phyloP scores from a whole-genome alignment of 2,797 vertebrate genomes.

The Hemitrygon akajei region DNA sequence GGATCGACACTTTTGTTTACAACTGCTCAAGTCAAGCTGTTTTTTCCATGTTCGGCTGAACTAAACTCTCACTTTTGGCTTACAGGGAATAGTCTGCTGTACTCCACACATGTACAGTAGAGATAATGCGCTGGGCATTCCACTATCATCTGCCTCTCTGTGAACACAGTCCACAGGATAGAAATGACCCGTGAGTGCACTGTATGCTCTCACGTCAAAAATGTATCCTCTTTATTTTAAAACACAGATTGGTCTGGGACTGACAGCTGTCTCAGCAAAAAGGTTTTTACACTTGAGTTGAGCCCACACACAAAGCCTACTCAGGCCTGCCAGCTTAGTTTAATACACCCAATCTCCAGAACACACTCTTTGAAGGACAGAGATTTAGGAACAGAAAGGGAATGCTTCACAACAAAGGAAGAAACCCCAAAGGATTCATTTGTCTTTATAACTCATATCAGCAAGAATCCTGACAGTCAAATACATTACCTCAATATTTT shows the following conservation, averaged over 20 bases:
- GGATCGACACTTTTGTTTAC: slow-evolving; percentile 26
- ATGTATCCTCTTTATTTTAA: slow-evolving; percentile 29
- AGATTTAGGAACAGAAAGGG: slow-evolving; percentile 30
- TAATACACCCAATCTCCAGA: slow-evolving; percentile 2
- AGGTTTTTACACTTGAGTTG: slow-evolving; percentile 29
- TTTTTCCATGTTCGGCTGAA: slow-evolving; percentile 28
- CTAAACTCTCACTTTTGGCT: slow-evolving; percentile 36
- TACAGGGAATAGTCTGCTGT: slow-evolving; percentile 5
- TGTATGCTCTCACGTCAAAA: background rate
- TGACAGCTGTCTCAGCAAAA: slow-evolving; percentile 31
- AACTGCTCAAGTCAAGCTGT: slow-evolving; percentile 24
- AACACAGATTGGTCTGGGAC: slow-evolving; percentile 7
- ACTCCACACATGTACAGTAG: slow-evolving; percentile 22
- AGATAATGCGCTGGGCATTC: background rate
- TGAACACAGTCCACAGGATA: background rate
- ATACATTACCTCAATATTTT: slow-evolving; percentile 24
- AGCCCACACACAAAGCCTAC: slow-evolving; percentile 37
- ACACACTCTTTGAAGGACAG: slow-evolving; percentile 13
- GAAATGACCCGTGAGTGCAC: background rate
- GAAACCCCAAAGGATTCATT: slow-evolving; percentile 32
- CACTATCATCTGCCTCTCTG: background rate
- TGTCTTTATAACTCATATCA: slow-evolving; percentile 21
- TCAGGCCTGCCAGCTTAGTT: slow-evolving; percentile 31
- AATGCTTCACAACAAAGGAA: slow-evolving; percentile 27
- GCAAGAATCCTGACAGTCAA: background rate